phyloP scores from a whole-genome alignment of 2,797 vertebrate genomes.

The Myotis daubentonii region DNA sequence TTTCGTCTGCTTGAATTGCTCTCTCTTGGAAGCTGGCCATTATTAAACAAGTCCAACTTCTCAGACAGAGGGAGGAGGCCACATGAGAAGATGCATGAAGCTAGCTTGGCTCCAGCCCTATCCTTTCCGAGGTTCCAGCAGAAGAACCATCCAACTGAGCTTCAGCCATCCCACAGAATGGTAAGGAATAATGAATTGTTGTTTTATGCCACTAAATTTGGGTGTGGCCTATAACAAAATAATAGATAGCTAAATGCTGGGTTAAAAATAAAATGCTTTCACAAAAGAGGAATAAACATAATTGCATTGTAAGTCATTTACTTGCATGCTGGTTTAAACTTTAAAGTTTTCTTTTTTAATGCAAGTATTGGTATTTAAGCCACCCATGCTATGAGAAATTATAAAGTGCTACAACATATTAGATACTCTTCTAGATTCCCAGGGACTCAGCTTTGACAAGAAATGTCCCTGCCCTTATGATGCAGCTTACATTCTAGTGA shows the following conservation, averaged over 20 bases:
- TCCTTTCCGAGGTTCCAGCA: not conserved
- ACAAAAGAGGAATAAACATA: not conserved
- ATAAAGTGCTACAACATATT: not conserved
- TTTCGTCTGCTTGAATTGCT: not conserved
- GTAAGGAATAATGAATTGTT: not conserved
- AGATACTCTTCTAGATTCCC: not conserved
- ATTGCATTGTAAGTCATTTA: not conserved
- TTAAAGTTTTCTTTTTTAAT: not conserved
- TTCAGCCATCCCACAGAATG: not conserved
- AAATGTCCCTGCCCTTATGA: not conserved
- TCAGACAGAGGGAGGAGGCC: not conserved
- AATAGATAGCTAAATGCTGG: not conserved
- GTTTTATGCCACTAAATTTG: not conserved
- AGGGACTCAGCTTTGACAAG: not conserved
- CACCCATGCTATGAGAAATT: not conserved
- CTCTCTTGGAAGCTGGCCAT: not conserved
- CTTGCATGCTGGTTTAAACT: not conserved
- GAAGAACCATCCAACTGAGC: not conserved
- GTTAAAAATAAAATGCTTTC: constrained; percentile 25
- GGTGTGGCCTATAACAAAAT: not conserved
- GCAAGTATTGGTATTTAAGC: not conserved
- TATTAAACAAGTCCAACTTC: not conserved
- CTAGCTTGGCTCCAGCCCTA: not conserved
- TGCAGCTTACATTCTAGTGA: not conserved
- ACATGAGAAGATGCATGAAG: not conserved